A percentile compares a stretch with the other conserved stretches of the same genome.
Evolutionary conservation across 2,113 vertebrate genomes (phyloP).

Genomic region (Neolamprologus sp.): DNA sequence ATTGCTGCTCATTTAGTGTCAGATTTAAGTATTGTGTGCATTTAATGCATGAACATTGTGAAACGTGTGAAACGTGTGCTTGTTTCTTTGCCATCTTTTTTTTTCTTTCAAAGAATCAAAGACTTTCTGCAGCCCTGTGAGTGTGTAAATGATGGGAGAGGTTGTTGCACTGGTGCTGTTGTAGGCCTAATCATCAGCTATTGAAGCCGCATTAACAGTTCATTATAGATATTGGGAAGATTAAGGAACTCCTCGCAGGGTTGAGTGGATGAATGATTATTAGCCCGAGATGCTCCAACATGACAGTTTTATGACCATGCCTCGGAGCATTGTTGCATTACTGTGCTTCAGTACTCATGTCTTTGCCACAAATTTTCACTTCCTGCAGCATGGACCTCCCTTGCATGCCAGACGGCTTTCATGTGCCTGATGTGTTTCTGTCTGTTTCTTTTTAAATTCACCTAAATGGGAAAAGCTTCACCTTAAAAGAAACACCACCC

Average conservation of each 20-base stretch:
- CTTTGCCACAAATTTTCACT: slow-evolving; percentile 12
- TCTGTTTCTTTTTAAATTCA: background rate
- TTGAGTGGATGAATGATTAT: slow-evolving; percentile 9
- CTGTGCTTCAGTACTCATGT: slow-evolving; percentile 17
- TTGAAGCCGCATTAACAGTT: background rate
- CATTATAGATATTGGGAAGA: slow-evolving; percentile 1
- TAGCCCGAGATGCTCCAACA: background rate
- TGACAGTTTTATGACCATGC: slow-evolving; percentile 58
- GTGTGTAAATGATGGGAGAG: background rate
- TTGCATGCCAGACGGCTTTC: background rate
- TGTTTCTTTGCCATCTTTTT: background rate
- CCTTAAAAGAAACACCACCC: background rate
- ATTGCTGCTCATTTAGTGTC: background rate
- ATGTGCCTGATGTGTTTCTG: background rate
- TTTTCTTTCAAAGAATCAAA: background rate
- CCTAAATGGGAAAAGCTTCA: background rate
- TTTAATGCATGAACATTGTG: background rate
- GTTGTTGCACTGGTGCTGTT: background rate
- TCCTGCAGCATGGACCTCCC: background rate
- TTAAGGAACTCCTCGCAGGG: background rate
- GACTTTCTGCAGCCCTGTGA: background rate
- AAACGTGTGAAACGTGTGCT: background rate
- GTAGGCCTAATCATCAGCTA: background rate
- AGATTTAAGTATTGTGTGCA: background rate
- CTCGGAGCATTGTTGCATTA: slow-evolving; percentile 45